Evolutionary conservation across 2,113 vertebrate species (phyloP).

Genomic region (Hiodon tergisus): DNA sequence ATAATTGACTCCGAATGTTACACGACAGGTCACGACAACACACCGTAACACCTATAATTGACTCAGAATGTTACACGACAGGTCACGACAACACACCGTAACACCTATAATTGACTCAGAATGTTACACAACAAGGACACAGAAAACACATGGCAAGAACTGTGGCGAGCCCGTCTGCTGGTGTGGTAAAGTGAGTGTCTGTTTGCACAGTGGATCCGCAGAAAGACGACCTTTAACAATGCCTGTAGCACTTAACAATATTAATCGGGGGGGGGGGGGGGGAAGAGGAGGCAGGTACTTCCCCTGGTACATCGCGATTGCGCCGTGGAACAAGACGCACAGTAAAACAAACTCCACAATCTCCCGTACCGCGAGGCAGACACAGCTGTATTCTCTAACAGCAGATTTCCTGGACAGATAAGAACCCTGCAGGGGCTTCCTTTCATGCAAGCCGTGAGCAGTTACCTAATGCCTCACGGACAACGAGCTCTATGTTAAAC

Average conservation of each 20-base stretch:
- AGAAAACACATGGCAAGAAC: too few relatives aligned
- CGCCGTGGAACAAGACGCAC: neutral
- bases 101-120: too few relatives aligned
- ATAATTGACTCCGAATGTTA: too few relatives aligned
- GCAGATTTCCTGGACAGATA: constrained; percentile 15
- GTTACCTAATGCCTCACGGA: neutral
- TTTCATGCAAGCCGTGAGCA: neutral
- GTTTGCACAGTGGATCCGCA: too few relatives aligned
- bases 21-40: too few relatives aligned
- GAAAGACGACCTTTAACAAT: neutral
- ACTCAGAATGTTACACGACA: too few relatives aligned
- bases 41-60: too few relatives aligned
- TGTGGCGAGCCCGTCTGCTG: too few relatives aligned
- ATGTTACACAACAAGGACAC: too few relatives aligned
- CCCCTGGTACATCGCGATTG: constrained; percentile 3
- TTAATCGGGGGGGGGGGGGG: neutral
- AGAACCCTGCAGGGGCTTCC: neutral
- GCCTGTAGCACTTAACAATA: neutral
- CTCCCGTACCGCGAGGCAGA: neutral
- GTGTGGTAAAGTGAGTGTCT: too few relatives aligned
- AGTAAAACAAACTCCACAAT: constrained; percentile 7
- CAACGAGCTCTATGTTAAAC: neutral
- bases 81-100: too few relatives aligned
- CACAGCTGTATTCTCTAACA: neutral
- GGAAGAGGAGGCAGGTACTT: neutral